These are phyloP conservation scores for Gonatopus flavifemur DNA, from an alignment of 1,140 invertebrate genomes.

Conservation along the genomic window DNA sequence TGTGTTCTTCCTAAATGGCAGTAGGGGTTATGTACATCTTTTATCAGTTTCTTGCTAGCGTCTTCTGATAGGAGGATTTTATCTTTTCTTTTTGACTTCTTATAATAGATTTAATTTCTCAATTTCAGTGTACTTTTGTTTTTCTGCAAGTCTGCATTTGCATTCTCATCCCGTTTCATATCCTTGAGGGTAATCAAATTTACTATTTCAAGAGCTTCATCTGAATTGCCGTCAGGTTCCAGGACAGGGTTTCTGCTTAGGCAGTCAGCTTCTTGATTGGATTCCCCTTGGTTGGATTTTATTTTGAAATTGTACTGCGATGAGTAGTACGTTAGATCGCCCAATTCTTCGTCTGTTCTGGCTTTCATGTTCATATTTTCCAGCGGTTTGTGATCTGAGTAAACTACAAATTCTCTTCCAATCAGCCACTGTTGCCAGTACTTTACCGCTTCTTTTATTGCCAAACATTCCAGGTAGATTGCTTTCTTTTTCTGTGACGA, in stretches of 20 bases:
- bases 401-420: constrained; percentile 19
- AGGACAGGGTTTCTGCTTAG: constrained; percentile 25
- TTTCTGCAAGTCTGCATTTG: too few species aligned
- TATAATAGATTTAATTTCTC: too few species aligned
- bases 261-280: constrained; percentile 23
- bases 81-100: too few species aligned
- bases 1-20: constrained; percentile 24
- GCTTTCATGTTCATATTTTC: constrained; percentile 24
- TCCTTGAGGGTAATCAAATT: too few species aligned
- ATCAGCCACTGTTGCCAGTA: constrained; percentile 18
- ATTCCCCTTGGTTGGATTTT: constrained; percentile 19
- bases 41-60: too few species aligned
- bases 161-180: too few species aligned
- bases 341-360: constrained; percentile 25
- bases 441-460: not conserved
- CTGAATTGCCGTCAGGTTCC: too few species aligned
- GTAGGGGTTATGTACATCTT: too few species aligned
- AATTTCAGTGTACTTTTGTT: too few species aligned
- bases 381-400: constrained; percentile 25
- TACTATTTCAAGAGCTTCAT: too few species aligned
- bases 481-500: constrained; percentile 17
- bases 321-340: constrained; percentile 22
- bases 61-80: too few species aligned
- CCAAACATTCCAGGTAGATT: too few species aligned
- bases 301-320: constrained; percentile 26